A percentile compares a stretch with the other conserved stretches of the same genome.
phyloP scores from a whole-genome alignment of 2,888 invertebrate species.

The Hydropsyche betteni region DNA sequence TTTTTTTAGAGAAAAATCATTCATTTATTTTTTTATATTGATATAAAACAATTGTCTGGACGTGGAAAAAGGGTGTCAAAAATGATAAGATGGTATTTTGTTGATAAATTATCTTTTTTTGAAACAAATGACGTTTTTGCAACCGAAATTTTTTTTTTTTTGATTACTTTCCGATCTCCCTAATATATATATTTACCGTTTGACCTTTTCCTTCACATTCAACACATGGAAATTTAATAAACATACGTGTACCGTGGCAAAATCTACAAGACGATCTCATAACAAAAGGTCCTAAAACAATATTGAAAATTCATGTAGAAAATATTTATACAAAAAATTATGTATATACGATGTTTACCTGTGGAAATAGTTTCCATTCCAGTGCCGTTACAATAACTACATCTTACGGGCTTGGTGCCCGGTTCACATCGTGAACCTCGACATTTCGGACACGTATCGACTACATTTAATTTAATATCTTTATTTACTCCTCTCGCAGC shows the following conservation, averaged over 20 bases:
- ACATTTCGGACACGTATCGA: constrained; percentile 93
- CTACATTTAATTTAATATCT: constrained; percentile 88
- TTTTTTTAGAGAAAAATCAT: too few relatives aligned
- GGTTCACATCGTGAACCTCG: constrained; percentile 84
- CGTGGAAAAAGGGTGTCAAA: too few relatives aligned
- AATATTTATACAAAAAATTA: neutral
- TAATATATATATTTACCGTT: constrained; percentile 65
- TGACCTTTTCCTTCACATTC: constrained; percentile 96
- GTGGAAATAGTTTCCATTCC: constrained; percentile 93
- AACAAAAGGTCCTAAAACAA: constrained; percentile 85
- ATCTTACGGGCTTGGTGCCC: constrained; percentile 90
- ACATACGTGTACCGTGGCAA: constrained; percentile 86
- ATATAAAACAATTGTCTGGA: too few relatives aligned
- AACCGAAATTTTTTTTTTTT: too few relatives aligned
- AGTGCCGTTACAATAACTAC: constrained; percentile 94
- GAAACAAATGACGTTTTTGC: too few relatives aligned
- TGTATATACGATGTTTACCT: constrained; percentile 56
- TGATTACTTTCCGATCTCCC: too few relatives aligned
- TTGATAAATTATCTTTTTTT: too few relatives aligned
- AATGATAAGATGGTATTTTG: too few relatives aligned
- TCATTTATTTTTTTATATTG: too few relatives aligned
- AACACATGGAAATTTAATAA: constrained; percentile 88
- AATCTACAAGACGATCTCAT: constrained; percentile 96
- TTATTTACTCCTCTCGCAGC: constrained; percentile 97
- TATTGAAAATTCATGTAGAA: neutral